Percentiles rank a stretch among this genome's conserved stretches.
phyloP scores from a whole-genome alignment of 1,140 invertebrate genomes.

The Carposina sasakii region DNA sequence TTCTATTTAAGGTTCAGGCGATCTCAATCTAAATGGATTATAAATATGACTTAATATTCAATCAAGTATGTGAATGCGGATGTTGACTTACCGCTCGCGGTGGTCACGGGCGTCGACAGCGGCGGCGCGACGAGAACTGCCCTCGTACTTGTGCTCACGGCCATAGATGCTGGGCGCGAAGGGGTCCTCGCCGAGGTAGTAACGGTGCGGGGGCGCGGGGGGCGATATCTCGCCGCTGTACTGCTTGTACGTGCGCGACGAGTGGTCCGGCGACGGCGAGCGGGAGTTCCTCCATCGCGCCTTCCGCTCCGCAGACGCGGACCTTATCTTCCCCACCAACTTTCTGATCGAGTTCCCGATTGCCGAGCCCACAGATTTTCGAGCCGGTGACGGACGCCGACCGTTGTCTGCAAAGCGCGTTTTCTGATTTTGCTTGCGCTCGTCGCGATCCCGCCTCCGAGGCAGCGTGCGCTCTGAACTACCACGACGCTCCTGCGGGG shows the following conservation, averaged over 20 bases:
- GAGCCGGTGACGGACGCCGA: conserved; percentile 60
- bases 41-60: no score
- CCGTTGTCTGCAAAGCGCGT: conserved; percentile 77
- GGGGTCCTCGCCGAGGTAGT: conserved; percentile 88
- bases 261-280: conserved; percentile 72
- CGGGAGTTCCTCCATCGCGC: conserved; percentile 73
- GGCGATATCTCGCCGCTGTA: conserved; percentile 70
- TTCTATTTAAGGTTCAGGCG: conserved; percentile 49
- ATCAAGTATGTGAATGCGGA: conserved; percentile 2
- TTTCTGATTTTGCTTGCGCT: conserved; percentile 77
- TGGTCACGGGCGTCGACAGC: conserved; percentile 54
- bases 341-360: conserved; percentile 83
- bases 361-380: conserved; percentile 73
- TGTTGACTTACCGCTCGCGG: conserved; percentile 50
- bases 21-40: not conserved
- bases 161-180: conserved; percentile 86
- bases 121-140: conserved; percentile 65
- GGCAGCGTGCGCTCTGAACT: conserved; percentile 72
- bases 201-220: conserved; percentile 77
- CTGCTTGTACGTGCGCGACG: conserved; percentile 68
- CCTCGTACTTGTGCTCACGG: conserved; percentile 84
- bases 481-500: conserved; percentile 72
- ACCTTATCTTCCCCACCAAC: conserved; percentile 83
- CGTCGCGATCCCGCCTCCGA: conserved; percentile 56
- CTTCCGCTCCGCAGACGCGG: conserved; percentile 81